Conservation (phyloP, 2,113 vertebrate genomes). For the Panurus biarmicus region DNA sequence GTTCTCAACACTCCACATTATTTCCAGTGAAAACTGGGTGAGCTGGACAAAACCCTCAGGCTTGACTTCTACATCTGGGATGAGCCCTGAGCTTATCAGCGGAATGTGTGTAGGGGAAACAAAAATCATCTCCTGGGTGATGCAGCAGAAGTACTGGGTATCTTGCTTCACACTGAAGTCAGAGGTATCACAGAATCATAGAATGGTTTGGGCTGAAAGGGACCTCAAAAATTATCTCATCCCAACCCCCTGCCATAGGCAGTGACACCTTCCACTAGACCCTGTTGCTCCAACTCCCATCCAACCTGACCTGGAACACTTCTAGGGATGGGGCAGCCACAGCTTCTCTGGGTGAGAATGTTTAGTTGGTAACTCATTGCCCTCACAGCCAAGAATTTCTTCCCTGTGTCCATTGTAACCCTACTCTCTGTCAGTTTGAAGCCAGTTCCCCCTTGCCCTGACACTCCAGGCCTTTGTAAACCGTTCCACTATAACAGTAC, state of each 20-base stretch:
- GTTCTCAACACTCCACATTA: neutral
- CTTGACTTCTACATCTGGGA: neutral
- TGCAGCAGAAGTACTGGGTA: neutral
- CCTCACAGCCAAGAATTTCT: neutral
- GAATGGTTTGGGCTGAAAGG: neutral
- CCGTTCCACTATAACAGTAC: neutral
- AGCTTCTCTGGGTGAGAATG: neutral
- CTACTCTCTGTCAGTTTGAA: neutral
- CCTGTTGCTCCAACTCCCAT: neutral
- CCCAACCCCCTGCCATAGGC: neutral
- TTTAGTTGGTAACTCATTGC: neutral
- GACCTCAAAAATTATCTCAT: neutral
- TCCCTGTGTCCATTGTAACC: neutral
- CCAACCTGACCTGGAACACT: neutral
- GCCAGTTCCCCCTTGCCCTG: neutral
- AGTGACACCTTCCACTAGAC: neutral
- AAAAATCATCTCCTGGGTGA: neutral
- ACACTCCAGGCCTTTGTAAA: neutral
- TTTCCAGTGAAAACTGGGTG: neutral
- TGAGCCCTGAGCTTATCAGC: neutral
- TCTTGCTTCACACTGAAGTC: neutral
- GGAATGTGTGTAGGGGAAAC: neutral
- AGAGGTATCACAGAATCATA: neutral
- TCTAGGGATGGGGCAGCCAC: neutral
- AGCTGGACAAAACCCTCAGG: neutral